Evolutionary conservation across 2,888 invertebrate species (phyloP), one percentile per base, ranked within the genome.

Genomic region (Aplocera efformata): DNA sequence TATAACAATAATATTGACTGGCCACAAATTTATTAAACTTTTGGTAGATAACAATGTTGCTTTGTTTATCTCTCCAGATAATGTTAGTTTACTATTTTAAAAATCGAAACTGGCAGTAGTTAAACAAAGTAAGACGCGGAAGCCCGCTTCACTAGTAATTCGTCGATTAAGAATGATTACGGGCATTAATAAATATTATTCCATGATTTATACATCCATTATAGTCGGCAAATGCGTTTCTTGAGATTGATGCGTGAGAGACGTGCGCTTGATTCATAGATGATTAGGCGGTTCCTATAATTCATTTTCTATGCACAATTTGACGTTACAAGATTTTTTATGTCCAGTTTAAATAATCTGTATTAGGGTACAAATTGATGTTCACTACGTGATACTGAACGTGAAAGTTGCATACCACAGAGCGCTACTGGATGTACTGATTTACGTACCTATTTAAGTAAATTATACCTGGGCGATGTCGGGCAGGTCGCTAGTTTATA

Each of bases 151-250:
- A 35, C 29, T 24, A 42, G 39, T 35, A 48, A 46, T 42, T 46
- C 35, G 42, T 44, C 40, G 42, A 53, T 53, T 49, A 42, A 23
- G 22, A 28, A 27, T 33, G 21, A 42, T 46, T 42, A 42, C 29
- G 23, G 37, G 26, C 48, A 32, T 47, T 47, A 48, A 49, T 54
- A 51, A 45, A 49, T 37, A 48, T 37, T 33, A 49, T 51, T 54
- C 28, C 45, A 48, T 46, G 48, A 54, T 51, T 48, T 49, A 47
- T 50, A 32, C 34, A 39, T 42, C 45, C 42, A 50, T 48, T 49
- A 49, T 45, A 33, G 36, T 42, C 31, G 39, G 42, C 40, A 42
- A 48, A 47, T 41, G 40, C 43, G 36, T 39, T 43, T 36, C 36
- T 45, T 37, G 40, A 46, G 53, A 50, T 50, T 50, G 48, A 50